phyloP scores from a whole-genome alignment of 2,113 vertebrate species.

The Delphinus delphis region DNA sequence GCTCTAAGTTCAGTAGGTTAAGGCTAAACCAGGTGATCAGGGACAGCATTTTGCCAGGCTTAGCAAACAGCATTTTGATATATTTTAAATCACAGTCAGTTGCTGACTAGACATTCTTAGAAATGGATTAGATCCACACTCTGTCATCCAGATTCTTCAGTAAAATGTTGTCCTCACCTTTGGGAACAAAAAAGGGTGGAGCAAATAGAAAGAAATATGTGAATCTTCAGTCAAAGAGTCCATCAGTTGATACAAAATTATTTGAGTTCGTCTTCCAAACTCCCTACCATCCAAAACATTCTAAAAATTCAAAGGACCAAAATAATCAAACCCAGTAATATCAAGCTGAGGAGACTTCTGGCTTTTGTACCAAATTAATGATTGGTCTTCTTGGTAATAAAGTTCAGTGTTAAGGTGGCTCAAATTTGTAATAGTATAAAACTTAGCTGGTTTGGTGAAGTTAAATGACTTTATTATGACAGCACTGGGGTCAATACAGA shows the following conservation, averaged over 20 bases:
- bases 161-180: neutral
- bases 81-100: neutral
- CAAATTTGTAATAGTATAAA: neutral
- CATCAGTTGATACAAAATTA: constrained; percentile 4
- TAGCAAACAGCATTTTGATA: neutral
- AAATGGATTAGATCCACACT: neutral
- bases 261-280: neutral
- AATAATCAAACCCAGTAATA: neutral
- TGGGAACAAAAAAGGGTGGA: neutral
- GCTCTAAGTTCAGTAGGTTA: neutral
- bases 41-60: neutral
- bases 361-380: constrained; percentile 1
- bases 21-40: neutral
- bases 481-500: neutral
- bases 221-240: neutral
- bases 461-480: neutral
- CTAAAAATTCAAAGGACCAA: neutral
- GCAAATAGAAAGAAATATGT: neutral
- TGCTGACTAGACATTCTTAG: neutral
- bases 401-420: neutral
- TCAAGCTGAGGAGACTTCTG: neutral
- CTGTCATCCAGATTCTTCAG: neutral
- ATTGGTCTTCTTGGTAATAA: neutral
- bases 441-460: neutral
- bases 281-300: neutral